Evolutionary conservation across 2,888 invertebrate genomes (phyloP).

Genomic region (Ethmia dodecea): DNA sequence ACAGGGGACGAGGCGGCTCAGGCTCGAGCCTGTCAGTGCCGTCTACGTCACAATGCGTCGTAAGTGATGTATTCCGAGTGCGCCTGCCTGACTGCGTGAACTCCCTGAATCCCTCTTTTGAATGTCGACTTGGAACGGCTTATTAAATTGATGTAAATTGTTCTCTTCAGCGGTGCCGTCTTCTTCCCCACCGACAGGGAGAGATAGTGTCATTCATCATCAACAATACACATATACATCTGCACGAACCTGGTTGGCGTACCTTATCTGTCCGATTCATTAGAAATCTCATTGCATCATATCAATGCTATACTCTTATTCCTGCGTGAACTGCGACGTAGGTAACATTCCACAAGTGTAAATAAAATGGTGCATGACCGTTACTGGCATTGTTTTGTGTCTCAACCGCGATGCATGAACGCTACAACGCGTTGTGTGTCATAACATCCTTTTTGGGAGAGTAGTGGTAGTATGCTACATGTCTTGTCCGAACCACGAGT

Average conservation of each 20-base stretch:
- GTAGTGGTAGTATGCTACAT: slow-evolving; percentile 20
- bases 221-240: slow-evolving; percentile 49
- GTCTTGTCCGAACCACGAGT: slow-evolving; percentile 9
- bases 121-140: slow-evolving; percentile 60
- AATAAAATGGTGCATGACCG: slow-evolving; percentile 54
- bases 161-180: slow-evolving; percentile 54
- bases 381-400: slow-evolving; percentile 35
- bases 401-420: slow-evolving; percentile 47
- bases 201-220: slow-evolving; percentile 53
- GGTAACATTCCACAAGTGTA: slow-evolving; percentile 37
- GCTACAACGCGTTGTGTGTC: slow-evolving; percentile 36
- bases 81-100: slow-evolving; percentile 48
- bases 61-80: slow-evolving; percentile 73
- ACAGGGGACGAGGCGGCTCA: slow-evolving; percentile 82
- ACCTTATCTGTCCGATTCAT: slow-evolving; percentile 46
- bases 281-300: slow-evolving; percentile 48
- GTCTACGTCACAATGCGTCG: slow-evolving; percentile 83
- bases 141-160: slow-evolving; percentile 55
- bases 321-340: slow-evolving; percentile 33
- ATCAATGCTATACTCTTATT: slow-evolving; percentile 43
- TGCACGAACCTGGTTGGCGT: slow-evolving; percentile 61
- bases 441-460: slow-evolving; percentile 26
- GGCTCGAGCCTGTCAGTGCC: slow-evolving; percentile 92
- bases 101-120: slow-evolving; percentile 46
- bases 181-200: slow-evolving; percentile 61